A percentile compares a stretch with the other conserved stretches of the same genome.
Evolutionary conservation across 2,888 invertebrate species (phyloP).

Genomic region (Ptychoptera contaminata): DNA sequence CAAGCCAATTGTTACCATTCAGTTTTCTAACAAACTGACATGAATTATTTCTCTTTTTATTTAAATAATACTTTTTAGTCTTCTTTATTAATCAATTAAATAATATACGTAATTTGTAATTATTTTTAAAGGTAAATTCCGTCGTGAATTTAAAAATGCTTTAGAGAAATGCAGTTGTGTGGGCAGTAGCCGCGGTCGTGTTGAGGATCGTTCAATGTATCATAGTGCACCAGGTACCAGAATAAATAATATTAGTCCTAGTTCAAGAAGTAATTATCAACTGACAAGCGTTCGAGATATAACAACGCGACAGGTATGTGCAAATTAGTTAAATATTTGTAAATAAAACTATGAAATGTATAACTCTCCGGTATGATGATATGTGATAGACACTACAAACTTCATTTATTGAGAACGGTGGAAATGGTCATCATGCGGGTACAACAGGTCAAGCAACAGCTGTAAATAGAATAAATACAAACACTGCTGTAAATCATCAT

Average conservation of each 20-base stretch:
- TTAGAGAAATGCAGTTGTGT: constrained; percentile 44
- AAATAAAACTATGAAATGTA: too few relatives aligned
- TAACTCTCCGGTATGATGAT: too few relatives aligned
- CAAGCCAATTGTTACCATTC: too few relatives aligned
- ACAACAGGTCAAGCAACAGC: neutral
- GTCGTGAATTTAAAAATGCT: constrained; percentile 52
- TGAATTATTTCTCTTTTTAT: too few relatives aligned
- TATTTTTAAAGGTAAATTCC: constrained; percentile 49
- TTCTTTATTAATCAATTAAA: neutral
- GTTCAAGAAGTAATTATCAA: constrained; percentile 17
- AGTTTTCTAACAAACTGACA: too few relatives aligned
- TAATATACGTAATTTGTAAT: constrained; percentile 1
- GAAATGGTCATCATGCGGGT: constrained; percentile 12
- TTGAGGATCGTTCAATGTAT: constrained; percentile 15
- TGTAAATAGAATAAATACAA: too few relatives aligned
- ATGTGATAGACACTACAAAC: constrained; percentile 15
- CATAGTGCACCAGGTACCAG: constrained; percentile 15
- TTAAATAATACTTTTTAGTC: neutral
- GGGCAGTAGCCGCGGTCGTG: constrained; percentile 11
- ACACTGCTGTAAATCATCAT: neutral
- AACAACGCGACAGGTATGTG: constrained; percentile 14
- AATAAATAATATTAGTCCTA: constrained; percentile 16
- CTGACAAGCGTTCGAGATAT: constrained; percentile 17
- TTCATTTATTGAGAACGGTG: constrained; percentile 15
- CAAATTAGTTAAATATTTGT: neutral